Base-by-base conservation (phyloP, 1,140 invertebrate genomes). In the Drosophila sp. region DNA sequence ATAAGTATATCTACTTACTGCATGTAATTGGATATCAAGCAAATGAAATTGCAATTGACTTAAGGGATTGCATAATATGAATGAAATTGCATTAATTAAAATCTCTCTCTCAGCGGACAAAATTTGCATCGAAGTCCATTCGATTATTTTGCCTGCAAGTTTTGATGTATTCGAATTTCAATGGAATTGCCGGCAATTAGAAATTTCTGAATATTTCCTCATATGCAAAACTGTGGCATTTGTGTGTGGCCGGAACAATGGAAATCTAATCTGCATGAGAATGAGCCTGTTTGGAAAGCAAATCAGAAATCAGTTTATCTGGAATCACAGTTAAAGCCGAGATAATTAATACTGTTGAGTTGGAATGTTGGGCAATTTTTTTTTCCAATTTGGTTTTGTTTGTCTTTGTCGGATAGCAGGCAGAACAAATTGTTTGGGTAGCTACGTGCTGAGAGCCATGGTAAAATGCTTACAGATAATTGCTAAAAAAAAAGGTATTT, bases 181-280 rank as follows among this genome's bases (percentile, higher is more conserved):
- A 17, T 23, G 7, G 27, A 60, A 63, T 65, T 30, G n/a, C 33
- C 27, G 1, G 6, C 27, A 77, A 77, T 77, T 70, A 76, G 72
- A 27, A 32, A 60, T 40, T 23, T 38, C 4, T 57, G 40, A 68
- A 40, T 65, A 66, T 60, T 47, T 70, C 61, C 44, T 61, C 50
- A 50, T 76, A 86, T 86, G 83, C 75, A 79, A 82, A 86, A 72
- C 44, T 6, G 6, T 57, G 32, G 60, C 35, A 65, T 69, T 66
- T 55, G 47, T 64, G 60, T 68, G 33, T 38, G 40, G 55, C 7
- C 23, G 58, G 58, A 70, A 77, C 83, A 87, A 79, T 72, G 47
- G 57, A 5, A 32, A 58, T 29, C 56, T 72, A 67, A 79, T 79
- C 72, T 79, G 62, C 47, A 67, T 55, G 66, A 62, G 61, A 79